Evolutionary conservation across 1,140 invertebrate genomes (phyloP).

Genomic region (Centruroides sculpturatus): DNA sequence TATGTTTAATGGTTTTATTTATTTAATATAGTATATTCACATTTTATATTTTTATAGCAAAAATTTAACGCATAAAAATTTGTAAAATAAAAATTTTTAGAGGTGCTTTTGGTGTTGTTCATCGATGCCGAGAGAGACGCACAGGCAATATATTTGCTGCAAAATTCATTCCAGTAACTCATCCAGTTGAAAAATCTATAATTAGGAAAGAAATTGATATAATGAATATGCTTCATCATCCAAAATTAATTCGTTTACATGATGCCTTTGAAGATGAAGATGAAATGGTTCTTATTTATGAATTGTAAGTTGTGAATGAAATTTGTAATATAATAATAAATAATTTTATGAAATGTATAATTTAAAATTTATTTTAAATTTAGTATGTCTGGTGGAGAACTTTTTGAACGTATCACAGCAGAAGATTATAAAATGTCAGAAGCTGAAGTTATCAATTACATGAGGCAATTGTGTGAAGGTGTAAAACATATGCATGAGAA

Average conservation of each 20-base stretch:
- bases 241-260: slow-evolving; percentile 92
- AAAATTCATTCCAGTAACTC: slow-evolving; percentile 95
- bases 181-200: slow-evolving; percentile 88
- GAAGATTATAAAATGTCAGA: slow-evolving; percentile 98
- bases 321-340: not conserved
- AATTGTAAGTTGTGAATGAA: slow-evolving; percentile 67
- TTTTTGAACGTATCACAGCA: slow-evolving; percentile 95
- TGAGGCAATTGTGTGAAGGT: slow-evolving; percentile 96
- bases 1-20: slow-evolving; percentile 17
- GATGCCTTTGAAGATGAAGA: slow-evolving; percentile 99
- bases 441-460: slow-evolving; percentile 98
- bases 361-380: slow-evolving; percentile 1
- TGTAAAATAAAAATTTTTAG: slow-evolving; percentile 20
- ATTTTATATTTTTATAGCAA: not conserved
- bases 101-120: slow-evolving; percentile 97
- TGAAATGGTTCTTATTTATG: slow-evolving; percentile 97
- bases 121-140: slow-evolving; percentile 85
- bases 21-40: not conserved
- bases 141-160: slow-evolving; percentile 96
- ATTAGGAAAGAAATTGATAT: slow-evolving; percentile 98
- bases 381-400: slow-evolving; percentile 91
- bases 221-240: slow-evolving; percentile 97
- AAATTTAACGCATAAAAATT: not conserved
- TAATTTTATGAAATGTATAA: not conserved
- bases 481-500: slow-evolving; percentile 98